Evolutionary conservation across 2,797 vertebrate genomes (phyloP), one percentile per base, ranked within the genome.

Genomic region (Trematomus bernacchii): DNA sequence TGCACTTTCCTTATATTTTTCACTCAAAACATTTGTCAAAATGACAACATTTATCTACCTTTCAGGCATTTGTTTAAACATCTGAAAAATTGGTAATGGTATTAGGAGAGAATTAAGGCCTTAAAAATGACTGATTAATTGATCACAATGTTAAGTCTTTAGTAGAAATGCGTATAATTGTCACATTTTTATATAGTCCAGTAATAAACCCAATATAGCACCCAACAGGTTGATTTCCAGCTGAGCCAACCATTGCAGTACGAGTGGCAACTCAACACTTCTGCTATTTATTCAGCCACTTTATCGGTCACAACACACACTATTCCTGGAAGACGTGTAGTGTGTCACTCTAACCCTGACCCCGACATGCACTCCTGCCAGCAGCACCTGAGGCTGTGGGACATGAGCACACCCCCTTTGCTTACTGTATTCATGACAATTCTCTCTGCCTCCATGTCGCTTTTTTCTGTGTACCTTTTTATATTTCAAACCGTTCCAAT

Each of bases 331-430:
- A 53, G 64, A 61, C 40, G 10, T 81, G n/a, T 40, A 46, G 42
- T 61, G 16, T 69, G 59, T 57, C 2, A 13, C 19, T 37, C 46
- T 54, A 55, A 18, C 44, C 47, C 42, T 14, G n/a, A 13, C 57
- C 47, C 42, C 18, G n/a, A 13, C 57, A 30, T 15, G 37, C 15
- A 42, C 43, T 52, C 47, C 46, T 53, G 37, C 46, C 40, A 75
- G 30, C 47, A 50, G 52, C 52, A 59, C 62, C 73, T 63, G 66
- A 79, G 53, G 66, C 76, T 79, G n/a, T 61, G 52, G 51, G 61
- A 71, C 70, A 59, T 53, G n/a, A 64, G 44, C 37, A 57, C 40
- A 8, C 10, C 5, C 43, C 19, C 5, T 23, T 21, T 19, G 4
- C 11, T 65, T n/a, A 10, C 9, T 59, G 0, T 18, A 43, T 72